Base-by-base conservation (phyloP, 2,113 vertebrate species). In the Coptodon rendalli region DNA sequence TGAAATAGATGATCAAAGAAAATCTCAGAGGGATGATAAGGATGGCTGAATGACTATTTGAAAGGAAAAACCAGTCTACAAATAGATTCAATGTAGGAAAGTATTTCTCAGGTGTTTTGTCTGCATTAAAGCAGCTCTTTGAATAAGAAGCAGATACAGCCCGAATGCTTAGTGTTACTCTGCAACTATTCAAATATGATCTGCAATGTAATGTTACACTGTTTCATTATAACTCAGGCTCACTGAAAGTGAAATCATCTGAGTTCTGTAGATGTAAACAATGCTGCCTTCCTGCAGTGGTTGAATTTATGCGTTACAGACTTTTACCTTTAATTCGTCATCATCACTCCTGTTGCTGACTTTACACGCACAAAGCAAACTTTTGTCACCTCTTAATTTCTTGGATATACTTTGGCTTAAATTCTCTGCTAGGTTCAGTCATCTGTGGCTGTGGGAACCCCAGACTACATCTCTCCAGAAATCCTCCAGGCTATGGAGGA, bases 401-500 rank as follows among this genome's bases (percentile, higher is more conserved):
- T 22, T 6, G 31, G 3, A 2, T 13, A 24, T 80, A n/a, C 22
- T 38, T 80, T 43, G n/a, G 76, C 17, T 66, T 40, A 31, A 71
- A 19, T 81, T 9, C 6, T 81, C 53, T 53, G 66, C 87, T 11
- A 99, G 99, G 98, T 99, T 87, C 99, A 99, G 89, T 99, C 99
- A 83, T 99, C 99, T 3, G 98, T 99, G 81, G 98, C 99, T 22
- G 99, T 99, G 88, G 99, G 99, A 88, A 99, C 99, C 0, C 99
- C 99, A 56, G 99, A 99, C 92, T 99, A 99, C 94, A 99, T 99
- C 91, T 99, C 99, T 89, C 99, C 99, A 61, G 99, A 99, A 96
- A 99, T 99, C 92, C 96, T 99, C 84, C 98, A 99, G 96, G 99
- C 99, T 24, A 99, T 99, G 99, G 99, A 99, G 96, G 99, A 99